Evolutionary conservation across 2,888 invertebrate genomes (phyloP), one percentile per base, ranked within the genome.

Genomic region (Lasioglossum calceatum): DNA sequence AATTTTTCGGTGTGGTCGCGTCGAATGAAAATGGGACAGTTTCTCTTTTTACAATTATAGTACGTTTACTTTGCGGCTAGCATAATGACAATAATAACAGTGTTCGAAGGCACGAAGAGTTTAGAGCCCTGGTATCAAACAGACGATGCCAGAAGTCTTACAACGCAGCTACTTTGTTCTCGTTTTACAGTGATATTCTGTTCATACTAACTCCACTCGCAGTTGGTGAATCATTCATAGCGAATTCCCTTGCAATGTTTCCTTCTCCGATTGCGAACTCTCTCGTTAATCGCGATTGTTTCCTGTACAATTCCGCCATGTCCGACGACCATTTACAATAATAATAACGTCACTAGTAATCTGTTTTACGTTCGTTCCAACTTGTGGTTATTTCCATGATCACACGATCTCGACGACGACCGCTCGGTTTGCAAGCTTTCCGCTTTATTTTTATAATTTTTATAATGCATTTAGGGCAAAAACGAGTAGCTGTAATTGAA

Each of bases 71-170:
- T 72, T 44, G 23, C 27, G 72, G 44, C 44, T 72, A 7, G 27
- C 39, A 70, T 70, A 70, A 70, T 70, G n/a, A n/a, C 70, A 70
- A 70, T 70, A 23, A 70, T 27, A n/a, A 44, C 44, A 42, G 23
- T 54, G 54, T 71, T 72, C 44, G 72, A 44, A 72, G 44, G 72
- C 72, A 72, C 44, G 39, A 44, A 72, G 42, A 27, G 23, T 44
- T 27, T 8, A 72, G 72, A 72, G n/a, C n/a, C 42, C 42, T 71
- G 42, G 36, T 12, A 71, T 71, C n/a, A 71, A 42, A 42, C 71
- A n/a, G 23, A 71, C 67, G 67, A 39, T 67, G 67, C 36, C 32
- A 67, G 32, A 64, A 64, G 16, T 67, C 36, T 67, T 36, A 67
- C 67, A 36, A 67, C 19, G 36, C 19, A 19, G 19, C 16, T 67